These are phyloP conservation scores for Cynaeus angustus DNA, from an alignment of 2,888 invertebrate genomes.

Conservation along the genomic window DNA sequence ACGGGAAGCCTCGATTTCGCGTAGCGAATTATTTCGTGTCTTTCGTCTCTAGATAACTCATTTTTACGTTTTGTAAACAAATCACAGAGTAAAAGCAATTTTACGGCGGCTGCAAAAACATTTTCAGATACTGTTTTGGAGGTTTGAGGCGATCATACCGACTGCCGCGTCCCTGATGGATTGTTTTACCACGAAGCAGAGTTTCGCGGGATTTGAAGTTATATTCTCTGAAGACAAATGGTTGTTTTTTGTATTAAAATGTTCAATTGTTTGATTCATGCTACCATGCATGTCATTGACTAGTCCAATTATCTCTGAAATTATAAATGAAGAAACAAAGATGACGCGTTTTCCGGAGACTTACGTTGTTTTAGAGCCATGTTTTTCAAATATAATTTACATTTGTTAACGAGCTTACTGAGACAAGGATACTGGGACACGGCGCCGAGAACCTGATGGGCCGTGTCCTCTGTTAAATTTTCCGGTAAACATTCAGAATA, in stretches of 20 bases:
- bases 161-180: slow-evolving; percentile 77
- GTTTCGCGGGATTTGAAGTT: slow-evolving; percentile 75
- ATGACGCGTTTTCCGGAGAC: slow-evolving; percentile 58
- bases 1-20: slow-evolving; percentile 79
- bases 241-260: slow-evolving; percentile 72
- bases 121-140: not conserved
- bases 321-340: slow-evolving; percentile 46
- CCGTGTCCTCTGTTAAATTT: slow-evolving; percentile 75
- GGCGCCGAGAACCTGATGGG: slow-evolving; percentile 74
- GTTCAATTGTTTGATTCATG: slow-evolving; percentile 76
- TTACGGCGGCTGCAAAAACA: slow-evolving; percentile 71
- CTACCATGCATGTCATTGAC: slow-evolving; percentile 79
- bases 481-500: slow-evolving; percentile 79
- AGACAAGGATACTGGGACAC: slow-evolving; percentile 75
- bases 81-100: slow-evolving; percentile 78
- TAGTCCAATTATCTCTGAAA: slow-evolving; percentile 77
- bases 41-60: slow-evolving; percentile 77
- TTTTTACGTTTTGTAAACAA: slow-evolving; percentile 78
- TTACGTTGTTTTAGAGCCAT: slow-evolving; percentile 79
- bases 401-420: slow-evolving; percentile 74
- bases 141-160: slow-evolving; percentile 65
- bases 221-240: slow-evolving; percentile 65
- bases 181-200: slow-evolving; percentile 78
- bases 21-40: slow-evolving; percentile 80
- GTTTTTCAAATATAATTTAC: slow-evolving; percentile 77